Evolutionary conservation across 2,888 invertebrate genomes (phyloP), one percentile per base, ranked within the genome.

Genomic region (Cryptosula pallasiana): DNA sequence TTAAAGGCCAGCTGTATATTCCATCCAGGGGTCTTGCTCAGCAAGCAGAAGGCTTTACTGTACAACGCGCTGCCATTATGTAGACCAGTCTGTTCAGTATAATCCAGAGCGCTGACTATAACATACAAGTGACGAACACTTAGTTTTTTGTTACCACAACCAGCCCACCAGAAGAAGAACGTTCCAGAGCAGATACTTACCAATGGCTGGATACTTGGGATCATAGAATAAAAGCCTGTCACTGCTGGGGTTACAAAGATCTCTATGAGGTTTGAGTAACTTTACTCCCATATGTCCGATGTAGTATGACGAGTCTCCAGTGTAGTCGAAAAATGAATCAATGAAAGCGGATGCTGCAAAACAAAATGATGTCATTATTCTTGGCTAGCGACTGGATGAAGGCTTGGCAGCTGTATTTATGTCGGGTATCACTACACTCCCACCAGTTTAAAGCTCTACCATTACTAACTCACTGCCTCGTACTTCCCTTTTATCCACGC

Each of bases 11-110:
- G 27, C n/a, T 63, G 32, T 29, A 63, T 63, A 63, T 63, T 32
- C 63, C 63, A 63, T 32, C 63, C 63, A 29, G 63, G n/a, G 5
- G 32, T 63, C 34, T 63, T 63, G 63, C 63, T 63, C 5, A 63
- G 63, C 9, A 29, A 2, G 32, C 63, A 63, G 34, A 63, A 63
- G 9, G 63, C 63, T 63, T 63, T 63, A 34, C 63, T 63, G 63
- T 63, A 63, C 29, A 63, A 32, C 16, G 63, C 63, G 34, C 63
- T 63, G 32, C 25, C 29, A 34, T 63, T 63, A 32, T 63, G 63
- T 32, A 63, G 9, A 32, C 27, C 63, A 13, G 63, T 63, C 2
- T 27, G 2, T 63, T 23, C 9, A 29, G 63, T 63, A n/a, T 63
- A 63, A 32, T 63, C 63, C 63, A 63, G 32, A 16, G 63, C 63